Evolutionary conservation across 2,113 vertebrate genomes (phyloP), one percentile per base, ranked within the genome.

Genomic region (Merops nubicus): DNA sequence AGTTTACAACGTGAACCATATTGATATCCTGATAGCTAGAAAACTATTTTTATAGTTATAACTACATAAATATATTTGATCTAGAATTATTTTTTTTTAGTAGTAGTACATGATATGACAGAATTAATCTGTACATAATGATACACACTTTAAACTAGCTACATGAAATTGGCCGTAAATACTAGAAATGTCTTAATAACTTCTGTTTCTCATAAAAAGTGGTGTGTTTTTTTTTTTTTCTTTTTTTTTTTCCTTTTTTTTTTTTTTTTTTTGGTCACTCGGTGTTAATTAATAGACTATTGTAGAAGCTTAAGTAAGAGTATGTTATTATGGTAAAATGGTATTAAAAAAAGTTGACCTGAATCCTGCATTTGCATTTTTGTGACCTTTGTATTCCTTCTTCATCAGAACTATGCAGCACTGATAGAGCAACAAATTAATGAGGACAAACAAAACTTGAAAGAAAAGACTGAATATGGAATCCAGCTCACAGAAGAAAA

Each of bases 391-490:
- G 1, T 90, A 50, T 87, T 93, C 51, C 67, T 88, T 96, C 70
- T 92, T 88, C 65, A 9, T 76, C 95, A 98, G 98, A 90, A 59
- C 22, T 98, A 98, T 79, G 97, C 98, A 88, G 90, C 84, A 15
- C n/a, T 97, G 73, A 96, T 98, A 31, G 80, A 92, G 90, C 96
- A 98, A 45, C 99, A 99, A 97, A 97, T 98, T 28, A 97, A 97
- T 28, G 96, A 98, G 89, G 91, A 97, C 13, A 94, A 92, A 18
- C 91, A 92, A 69, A 91, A 86, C n/a, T 67, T 69, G 50, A 47
- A 50, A 42, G 45, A 83, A 93, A 95, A 94, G 26, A 50, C 91
- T 48, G 73, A 47, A 5, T 99, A 98, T 72, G 99, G 99, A 42
- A 47, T 91, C 33, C 48, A 97, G 20, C 98, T 99, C 47, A 85